These are phyloP conservation scores for Centropus unirufus DNA, from an alignment of 2,113 vertebrate genomes.

Conservation along the genomic window DNA sequence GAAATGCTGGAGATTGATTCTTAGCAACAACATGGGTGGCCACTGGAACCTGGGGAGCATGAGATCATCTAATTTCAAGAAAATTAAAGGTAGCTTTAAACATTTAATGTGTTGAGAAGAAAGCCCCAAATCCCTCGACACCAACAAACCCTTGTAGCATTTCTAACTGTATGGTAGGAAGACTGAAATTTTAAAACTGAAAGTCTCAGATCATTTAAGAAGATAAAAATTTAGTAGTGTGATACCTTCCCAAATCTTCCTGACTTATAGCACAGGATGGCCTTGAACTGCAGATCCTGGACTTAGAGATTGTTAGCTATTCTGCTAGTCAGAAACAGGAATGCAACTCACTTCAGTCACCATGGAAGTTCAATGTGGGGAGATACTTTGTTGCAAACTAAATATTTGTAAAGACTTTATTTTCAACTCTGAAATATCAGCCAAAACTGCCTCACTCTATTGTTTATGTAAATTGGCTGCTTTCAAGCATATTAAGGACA, in stretches of 20 bases:
- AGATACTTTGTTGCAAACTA: background rate
- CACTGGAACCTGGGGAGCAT: background rate
- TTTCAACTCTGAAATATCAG: constrained; percentile 17
- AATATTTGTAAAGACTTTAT: constrained; percentile 10
- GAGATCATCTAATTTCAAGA: constrained; percentile 35
- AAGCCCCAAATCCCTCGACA: constrained; percentile 8
- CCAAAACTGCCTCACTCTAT: background rate
- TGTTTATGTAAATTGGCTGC: constrained; percentile 24
- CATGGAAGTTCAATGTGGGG: background rate
- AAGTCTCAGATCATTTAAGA: background rate
- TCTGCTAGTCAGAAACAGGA: background rate
- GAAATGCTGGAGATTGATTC: background rate
- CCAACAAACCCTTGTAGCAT: background rate
- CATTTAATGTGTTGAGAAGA: background rate
- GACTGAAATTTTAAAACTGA: background rate
- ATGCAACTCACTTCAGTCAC: background rate
- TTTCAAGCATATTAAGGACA: constrained; percentile 7
- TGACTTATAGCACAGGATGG: background rate
- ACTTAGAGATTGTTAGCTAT: background rate
- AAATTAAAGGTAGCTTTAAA: constrained; percentile 29
- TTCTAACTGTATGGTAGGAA: background rate
- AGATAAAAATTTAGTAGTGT: background rate
- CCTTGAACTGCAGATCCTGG: background rate
- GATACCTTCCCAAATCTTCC: background rate
- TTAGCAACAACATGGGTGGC: constrained; percentile 37